Evolutionary conservation across 2,113 vertebrate genomes (phyloP).

Genomic region (Clupea harengus): DNA sequence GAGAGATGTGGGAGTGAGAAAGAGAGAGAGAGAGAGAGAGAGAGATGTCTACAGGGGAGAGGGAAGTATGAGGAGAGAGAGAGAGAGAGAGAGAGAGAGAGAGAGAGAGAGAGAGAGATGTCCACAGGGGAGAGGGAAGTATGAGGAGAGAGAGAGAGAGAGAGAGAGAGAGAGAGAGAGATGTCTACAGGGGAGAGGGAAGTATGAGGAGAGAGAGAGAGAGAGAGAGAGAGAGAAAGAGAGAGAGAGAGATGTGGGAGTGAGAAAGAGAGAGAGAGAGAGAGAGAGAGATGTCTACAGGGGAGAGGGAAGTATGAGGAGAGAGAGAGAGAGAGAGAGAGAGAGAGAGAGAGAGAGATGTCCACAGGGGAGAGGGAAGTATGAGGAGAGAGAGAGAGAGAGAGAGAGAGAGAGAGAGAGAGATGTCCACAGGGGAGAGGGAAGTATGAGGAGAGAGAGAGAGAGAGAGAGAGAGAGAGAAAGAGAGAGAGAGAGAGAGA

Average conservation of each 20-base stretch:
- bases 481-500: neutral
- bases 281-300: neutral
- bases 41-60: too few relatives aligned
- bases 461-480: neutral
- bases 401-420: too few relatives aligned
- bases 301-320: neutral
- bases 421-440: neutral
- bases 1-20: too few relatives aligned
- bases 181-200: too few relatives aligned
- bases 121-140: neutral
- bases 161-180: too few relatives aligned
- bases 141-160: neutral
- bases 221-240: too few relatives aligned
- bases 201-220: too few relatives aligned
- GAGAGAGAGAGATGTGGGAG: neutral
- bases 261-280: neutral
- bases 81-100: neutral
- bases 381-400: neutral
- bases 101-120: neutral
- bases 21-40: neutral
- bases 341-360: neutral
- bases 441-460: neutral
- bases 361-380: neutral
- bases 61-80: too few relatives aligned
- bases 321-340: too few relatives aligned